These are phyloP conservation scores for Tribolium castaneum DNA, from an alignment of 1,140 invertebrate species.

Conservation along the genomic window DNA sequence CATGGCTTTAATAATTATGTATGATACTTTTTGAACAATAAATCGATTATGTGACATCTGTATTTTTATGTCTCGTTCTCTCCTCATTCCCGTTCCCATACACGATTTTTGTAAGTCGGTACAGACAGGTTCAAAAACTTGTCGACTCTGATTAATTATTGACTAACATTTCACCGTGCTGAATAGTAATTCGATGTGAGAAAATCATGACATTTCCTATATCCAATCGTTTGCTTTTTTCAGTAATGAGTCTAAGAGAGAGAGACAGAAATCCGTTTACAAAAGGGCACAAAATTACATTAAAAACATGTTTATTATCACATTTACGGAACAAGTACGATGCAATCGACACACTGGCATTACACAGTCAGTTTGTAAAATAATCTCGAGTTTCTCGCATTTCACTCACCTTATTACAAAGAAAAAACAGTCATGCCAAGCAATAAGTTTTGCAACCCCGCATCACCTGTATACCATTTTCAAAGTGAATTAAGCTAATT, in stretches of 20 bases:
- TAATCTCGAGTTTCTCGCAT: conserved; percentile 31
- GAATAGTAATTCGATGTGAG: not conserved
- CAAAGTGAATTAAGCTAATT: not conserved
- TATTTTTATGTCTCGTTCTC: conserved; percentile 6
- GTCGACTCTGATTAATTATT: not conserved
- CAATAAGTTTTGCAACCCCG: conserved; percentile 27
- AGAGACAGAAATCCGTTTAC: conserved; percentile 45
- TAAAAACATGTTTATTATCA: conserved; percentile 63
- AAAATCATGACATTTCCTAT: not conserved
- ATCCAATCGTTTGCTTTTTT: conserved; percentile 9
- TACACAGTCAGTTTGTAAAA: conserved; percentile 47
- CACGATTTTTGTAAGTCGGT: not conserved
- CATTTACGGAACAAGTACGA: conserved; percentile 59
- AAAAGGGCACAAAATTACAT: conserved; percentile 57
- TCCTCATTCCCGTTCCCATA: not conserved
- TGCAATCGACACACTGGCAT: conserved; percentile 53
- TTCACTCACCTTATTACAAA: conserved; percentile 8
- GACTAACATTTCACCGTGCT: conserved; percentile 7
- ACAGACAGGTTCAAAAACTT: conserved; percentile 9
- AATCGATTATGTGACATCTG: conserved; percentile 17
- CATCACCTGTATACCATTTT: conserved; percentile 10
- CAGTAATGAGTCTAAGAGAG: conserved; percentile 14
- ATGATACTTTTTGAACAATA: conserved; percentile 13
- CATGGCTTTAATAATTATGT: conserved; percentile 48
- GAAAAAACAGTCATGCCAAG: conserved; percentile 32